These are phyloP conservation scores for Zeugodacus cucurbitae DNA, from an alignment of 1,140 invertebrate genomes.

Conservation along the genomic window DNA sequence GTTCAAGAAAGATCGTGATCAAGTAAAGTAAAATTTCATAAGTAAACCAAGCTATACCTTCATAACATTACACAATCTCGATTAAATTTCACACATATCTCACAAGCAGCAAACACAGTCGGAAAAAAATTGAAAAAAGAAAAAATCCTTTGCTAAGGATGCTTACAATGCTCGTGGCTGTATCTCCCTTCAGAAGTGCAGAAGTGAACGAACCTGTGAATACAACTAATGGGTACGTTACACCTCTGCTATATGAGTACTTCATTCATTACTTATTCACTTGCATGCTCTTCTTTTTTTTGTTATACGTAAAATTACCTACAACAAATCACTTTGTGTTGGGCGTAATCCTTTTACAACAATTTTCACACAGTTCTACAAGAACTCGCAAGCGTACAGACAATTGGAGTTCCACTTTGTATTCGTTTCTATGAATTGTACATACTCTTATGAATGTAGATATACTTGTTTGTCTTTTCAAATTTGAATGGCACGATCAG, in stretches of 20 bases:
- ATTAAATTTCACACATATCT: background rate
- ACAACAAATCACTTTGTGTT: background rate
- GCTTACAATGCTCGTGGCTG: background rate
- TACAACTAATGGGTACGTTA: too few relatives aligned
- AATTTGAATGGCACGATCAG: conserved; percentile 24
- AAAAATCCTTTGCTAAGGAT: too few relatives aligned
- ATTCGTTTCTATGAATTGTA: too few relatives aligned
- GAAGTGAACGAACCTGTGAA: background rate
- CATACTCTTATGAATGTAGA: too few relatives aligned
- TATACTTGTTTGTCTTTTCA: background rate
- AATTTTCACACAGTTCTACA: conserved; percentile 5
- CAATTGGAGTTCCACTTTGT: too few relatives aligned
- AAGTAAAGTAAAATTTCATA: too few relatives aligned
- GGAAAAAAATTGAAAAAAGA: too few relatives aligned
- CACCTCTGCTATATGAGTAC: too few relatives aligned
- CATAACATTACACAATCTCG: background rate
- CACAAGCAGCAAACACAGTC: background rate
- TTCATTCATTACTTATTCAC: background rate
- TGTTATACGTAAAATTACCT: background rate
- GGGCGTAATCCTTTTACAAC: background rate
- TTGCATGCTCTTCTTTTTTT: background rate
- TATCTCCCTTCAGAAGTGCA: background rate
- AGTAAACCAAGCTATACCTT: background rate
- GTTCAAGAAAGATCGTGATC: too few relatives aligned
- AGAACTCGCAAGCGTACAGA: background rate